Percentiles rank a stretch among this genome's conserved stretches.
These are phyloP conservation scores for Osmerus eperlanus DNA, from an alignment of 2,113 vertebrate genomes.

Conservation along the genomic window DNA sequence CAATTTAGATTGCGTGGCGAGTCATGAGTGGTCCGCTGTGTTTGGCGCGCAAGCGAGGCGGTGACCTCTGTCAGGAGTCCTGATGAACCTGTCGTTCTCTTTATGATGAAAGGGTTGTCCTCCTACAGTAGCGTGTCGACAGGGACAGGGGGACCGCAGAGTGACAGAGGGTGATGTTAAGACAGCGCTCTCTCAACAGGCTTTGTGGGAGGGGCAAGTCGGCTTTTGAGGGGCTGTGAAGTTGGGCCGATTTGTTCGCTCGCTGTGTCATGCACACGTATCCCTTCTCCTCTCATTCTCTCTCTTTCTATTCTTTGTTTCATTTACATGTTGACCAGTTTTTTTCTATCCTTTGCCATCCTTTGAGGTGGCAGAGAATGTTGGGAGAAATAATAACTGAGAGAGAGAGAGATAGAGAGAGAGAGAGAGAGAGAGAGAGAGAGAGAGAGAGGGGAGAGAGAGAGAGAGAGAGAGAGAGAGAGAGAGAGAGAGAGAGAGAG, in stretches of 20 bases:
- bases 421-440: no score
- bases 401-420: background rate
- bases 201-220: slow-evolving; percentile 23
- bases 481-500: no score
- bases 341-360: no score
- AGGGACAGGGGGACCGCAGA: slow-evolving; percentile 20
- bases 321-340: no score
- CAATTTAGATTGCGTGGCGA: slow-evolving; percentile 62
- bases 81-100: slow-evolving; percentile 43
- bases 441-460: no score
- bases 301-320: slow-evolving; percentile 1
- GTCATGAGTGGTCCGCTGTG: slow-evolving; percentile 39
- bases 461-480: no score
- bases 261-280: no score
- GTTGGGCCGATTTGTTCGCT: background rate
- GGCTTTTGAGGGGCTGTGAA: background rate
- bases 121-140: background rate
- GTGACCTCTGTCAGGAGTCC: slow-evolving; percentile 42
- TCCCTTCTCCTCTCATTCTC: background rate
- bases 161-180: slow-evolving; percentile 1
- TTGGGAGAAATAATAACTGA: background rate
- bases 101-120: slow-evolving; percentile 26
- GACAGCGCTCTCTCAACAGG: slow-evolving; percentile 27
- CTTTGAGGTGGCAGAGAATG: no score
- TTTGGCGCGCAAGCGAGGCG: slow-evolving; percentile 11